These are phyloP conservation scores for Paedocypris micromegethes DNA, from an alignment of 2,797 vertebrate species.

Conservation along the genomic window DNA sequence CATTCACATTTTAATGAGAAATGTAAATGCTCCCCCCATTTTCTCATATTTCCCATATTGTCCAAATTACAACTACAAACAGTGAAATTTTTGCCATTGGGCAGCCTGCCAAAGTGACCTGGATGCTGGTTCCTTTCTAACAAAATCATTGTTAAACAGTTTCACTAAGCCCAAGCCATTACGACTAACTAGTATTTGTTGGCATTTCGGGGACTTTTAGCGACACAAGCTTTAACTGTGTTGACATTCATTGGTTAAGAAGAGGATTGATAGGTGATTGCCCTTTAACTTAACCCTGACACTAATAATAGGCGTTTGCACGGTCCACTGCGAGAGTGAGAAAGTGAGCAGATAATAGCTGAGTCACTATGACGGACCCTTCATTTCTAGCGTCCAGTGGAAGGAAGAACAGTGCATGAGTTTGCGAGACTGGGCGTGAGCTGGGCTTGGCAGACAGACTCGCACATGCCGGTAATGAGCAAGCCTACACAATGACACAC, in stretches of 20 bases:
- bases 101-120: too few species aligned
- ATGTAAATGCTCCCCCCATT: too few species aligned
- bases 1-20: too few species aligned
- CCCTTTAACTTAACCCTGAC: conserved; percentile 32
- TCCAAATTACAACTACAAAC: too few species aligned
- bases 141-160: too few species aligned
- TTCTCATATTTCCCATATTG: too few species aligned
- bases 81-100: too few species aligned
- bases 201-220: too few species aligned
- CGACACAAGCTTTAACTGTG: background rate
- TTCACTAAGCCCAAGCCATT: too few species aligned
- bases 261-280: conserved; percentile 35
- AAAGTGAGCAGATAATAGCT: conserved; percentile 49
- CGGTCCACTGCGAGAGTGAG: conserved; percentile 28
- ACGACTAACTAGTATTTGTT: too few species aligned
- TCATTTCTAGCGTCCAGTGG: conserved; percentile 34
- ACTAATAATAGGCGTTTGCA: conserved; percentile 47
- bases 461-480: conserved; percentile 5
- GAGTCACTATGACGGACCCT: conserved; percentile 50
- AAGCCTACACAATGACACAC: conserved; percentile 6
- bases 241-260: conserved; percentile 13
- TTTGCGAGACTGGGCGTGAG: background rate
- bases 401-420: conserved; percentile 7
- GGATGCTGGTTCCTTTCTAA: too few species aligned
- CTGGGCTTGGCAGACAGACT: background rate